These are phyloP conservation scores for Cotesia vestalis DNA, from an alignment of 1,140 invertebrate genomes.

Conservation along the genomic window DNA sequence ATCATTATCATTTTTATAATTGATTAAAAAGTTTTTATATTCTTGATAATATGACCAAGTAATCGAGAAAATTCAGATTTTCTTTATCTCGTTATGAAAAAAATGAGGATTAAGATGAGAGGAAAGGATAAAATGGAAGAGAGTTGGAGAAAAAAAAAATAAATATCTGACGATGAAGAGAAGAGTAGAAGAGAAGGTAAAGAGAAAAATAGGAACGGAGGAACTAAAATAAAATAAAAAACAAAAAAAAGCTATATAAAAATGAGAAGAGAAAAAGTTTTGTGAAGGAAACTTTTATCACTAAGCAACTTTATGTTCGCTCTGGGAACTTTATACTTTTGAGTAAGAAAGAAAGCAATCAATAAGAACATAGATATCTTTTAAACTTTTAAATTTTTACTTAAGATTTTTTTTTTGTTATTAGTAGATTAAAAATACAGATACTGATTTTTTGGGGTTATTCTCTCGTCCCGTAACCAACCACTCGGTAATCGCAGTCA, in stretches of 20 bases:
- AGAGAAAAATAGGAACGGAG: conserved; percentile 1
- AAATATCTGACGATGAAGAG: conserved; percentile 22
- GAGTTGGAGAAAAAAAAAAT: conserved; percentile 1
- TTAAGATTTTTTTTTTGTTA: conserved; percentile 1
- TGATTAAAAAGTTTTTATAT: conserved; percentile 19
- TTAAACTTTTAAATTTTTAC: conserved; percentile 18
- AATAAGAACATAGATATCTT: conserved; percentile 13
- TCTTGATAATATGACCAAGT: conserved; percentile 11
- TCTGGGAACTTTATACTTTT: conserved; percentile 30
- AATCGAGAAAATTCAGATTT: conserved; percentile 30
- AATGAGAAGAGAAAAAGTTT: conserved; percentile 25
- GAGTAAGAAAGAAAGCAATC: conserved; percentile 30
- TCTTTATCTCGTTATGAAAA: conserved; percentile 20
- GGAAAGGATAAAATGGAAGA: not conserved
- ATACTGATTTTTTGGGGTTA: not conserved
- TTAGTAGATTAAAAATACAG: conserved; percentile 2
- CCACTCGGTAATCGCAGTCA: too few species aligned
- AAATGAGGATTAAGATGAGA: conserved; percentile 8
- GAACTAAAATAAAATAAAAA: too few species aligned
- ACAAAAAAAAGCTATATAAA: too few species aligned
- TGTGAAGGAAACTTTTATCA: conserved; percentile 33
- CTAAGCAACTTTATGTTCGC: conserved; percentile 28
- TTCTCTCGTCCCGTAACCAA: too few species aligned
- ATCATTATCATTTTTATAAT: not conserved
- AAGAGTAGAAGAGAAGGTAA: not conserved